These are phyloP conservation scores for Sisyra nigra DNA, from an alignment of 2,888 invertebrate genomes.

Conservation along the genomic window DNA sequence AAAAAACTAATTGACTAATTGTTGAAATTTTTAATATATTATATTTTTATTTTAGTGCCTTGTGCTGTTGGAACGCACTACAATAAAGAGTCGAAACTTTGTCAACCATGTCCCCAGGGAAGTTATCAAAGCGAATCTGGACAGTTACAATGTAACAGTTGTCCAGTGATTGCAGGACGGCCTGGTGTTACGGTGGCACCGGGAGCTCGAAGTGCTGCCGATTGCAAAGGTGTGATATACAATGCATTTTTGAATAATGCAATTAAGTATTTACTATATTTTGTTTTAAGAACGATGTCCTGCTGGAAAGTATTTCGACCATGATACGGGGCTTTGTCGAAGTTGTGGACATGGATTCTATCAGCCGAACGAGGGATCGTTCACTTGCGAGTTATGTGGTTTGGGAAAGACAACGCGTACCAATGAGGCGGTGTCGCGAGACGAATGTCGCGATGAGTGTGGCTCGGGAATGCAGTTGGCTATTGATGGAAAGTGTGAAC, in stretches of 20 bases:
- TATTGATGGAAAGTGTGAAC: conserved; percentile 78
- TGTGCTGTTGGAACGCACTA: conserved; percentile 85
- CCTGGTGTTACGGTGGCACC: conserved; percentile 74
- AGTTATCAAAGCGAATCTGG: conserved; percentile 89
- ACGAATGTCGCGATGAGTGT: conserved; percentile 85
- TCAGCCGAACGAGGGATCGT: conserved; percentile 81
- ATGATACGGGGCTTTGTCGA: conserved; percentile 71
- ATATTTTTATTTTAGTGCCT: conserved; percentile 41
- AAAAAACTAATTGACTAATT: not conserved
- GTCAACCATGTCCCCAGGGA: conserved; percentile 73
- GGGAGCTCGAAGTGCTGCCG: conserved; percentile 74
- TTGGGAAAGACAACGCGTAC: conserved; percentile 84
- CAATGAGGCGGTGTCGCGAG: conserved; percentile 70
- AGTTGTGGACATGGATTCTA: conserved; percentile 91
- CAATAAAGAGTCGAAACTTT: conserved; percentile 56
- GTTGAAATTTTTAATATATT: not conserved
- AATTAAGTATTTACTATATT: not conserved
- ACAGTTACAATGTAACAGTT: conserved; percentile 73
- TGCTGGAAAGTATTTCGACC: conserved; percentile 86
- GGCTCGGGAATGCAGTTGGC: conserved; percentile 71
- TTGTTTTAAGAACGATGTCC: conserved; percentile 71
- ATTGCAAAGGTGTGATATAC: conserved; percentile 76
- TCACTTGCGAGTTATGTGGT: conserved; percentile 75
- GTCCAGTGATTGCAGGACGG: conserved; percentile 81
- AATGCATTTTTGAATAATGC: not conserved